Evolutionary conservation across 2,888 invertebrate genomes (phyloP).

Genomic region (Schrankia costaestrigalis): DNA sequence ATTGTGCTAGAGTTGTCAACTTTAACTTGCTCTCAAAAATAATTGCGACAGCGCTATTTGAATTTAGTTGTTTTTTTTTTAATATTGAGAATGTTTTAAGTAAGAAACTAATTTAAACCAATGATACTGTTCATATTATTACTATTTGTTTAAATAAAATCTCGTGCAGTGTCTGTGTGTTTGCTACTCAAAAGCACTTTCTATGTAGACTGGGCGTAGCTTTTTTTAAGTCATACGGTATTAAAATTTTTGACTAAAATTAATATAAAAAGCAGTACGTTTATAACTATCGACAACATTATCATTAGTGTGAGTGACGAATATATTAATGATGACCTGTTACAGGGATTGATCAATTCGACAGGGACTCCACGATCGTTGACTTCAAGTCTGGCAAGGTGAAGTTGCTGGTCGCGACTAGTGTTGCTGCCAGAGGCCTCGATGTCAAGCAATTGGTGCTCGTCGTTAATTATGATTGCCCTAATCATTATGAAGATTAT

Average conservation of each 20-base stretch:
- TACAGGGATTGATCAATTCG: conserved; percentile 97
- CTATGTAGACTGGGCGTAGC: too few relatives aligned
- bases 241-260: too few relatives aligned
- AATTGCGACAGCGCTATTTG: too few relatives aligned
- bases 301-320: conserved; percentile 42
- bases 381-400: conserved; percentile 98
- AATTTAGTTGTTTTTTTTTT: too few relatives aligned
- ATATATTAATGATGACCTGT: conserved; percentile 72
- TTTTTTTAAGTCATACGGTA: background rate
- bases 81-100: too few relatives aligned
- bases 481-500: conserved; percentile 99
- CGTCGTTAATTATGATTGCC: conserved; percentile 99
- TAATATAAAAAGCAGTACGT: conserved; percentile 32
- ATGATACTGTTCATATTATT: too few relatives aligned
- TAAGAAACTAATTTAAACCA: too few relatives aligned
- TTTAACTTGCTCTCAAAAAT: too few relatives aligned
- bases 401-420: conserved; percentile 96
- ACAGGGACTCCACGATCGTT: conserved; percentile 97
- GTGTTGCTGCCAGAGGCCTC: conserved; percentile 98
- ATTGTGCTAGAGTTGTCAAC: too few relatives aligned
- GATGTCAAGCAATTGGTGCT: conserved; percentile 98
- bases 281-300: conserved; percentile 26
- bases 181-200: too few relatives aligned
- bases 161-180: too few relatives aligned
- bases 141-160: too few relatives aligned